These are phyloP conservation scores for Stramonita haemastoma DNA, from an alignment of 2,888 invertebrate species.

Conservation along the genomic window DNA sequence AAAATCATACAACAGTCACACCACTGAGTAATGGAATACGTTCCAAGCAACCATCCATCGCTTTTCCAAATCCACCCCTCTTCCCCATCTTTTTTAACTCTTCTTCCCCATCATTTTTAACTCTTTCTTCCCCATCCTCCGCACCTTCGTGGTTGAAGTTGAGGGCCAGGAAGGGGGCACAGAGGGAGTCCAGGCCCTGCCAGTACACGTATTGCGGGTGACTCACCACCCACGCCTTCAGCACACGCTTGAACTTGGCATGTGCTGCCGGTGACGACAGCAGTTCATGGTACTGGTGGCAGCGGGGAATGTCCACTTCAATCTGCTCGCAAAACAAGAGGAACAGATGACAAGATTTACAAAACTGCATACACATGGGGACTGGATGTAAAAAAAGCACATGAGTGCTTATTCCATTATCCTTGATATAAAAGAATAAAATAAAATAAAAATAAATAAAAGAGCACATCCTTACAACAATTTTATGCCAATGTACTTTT, in stretches of 20 bases:
- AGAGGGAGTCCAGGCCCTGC: constrained; percentile 98
- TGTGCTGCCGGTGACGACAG: constrained; percentile 96
- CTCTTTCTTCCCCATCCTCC: neutral
- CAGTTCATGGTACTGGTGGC: constrained; percentile 98
- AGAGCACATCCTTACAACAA: too few species aligned
- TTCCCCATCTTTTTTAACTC: neutral
- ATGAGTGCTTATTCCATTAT: too few species aligned
- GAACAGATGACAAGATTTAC: too few species aligned
- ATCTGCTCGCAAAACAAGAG: constrained; percentile 86
- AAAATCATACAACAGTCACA: too few species aligned
- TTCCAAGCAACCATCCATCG: too few species aligned
- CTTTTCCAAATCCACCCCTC: neutral
- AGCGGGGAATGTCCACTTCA: constrained; percentile 98
- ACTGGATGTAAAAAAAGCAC: too few species aligned
- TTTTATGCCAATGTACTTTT: too few species aligned
- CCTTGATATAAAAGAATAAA: too few species aligned
- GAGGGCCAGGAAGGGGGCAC: constrained; percentile 96
- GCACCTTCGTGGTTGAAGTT: constrained; percentile 97
- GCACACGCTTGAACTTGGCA: constrained; percentile 90
- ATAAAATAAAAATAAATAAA: too few species aligned
- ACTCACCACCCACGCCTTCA: constrained; percentile 97
- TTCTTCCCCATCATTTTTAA: too few species aligned
- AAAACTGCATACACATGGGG: too few species aligned
- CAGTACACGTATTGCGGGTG: constrained; percentile 98
- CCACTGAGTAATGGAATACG: too few species aligned